phyloP scores from a whole-genome alignment of 2,797 vertebrate genomes.

The Apogon hyalosoma region DNA sequence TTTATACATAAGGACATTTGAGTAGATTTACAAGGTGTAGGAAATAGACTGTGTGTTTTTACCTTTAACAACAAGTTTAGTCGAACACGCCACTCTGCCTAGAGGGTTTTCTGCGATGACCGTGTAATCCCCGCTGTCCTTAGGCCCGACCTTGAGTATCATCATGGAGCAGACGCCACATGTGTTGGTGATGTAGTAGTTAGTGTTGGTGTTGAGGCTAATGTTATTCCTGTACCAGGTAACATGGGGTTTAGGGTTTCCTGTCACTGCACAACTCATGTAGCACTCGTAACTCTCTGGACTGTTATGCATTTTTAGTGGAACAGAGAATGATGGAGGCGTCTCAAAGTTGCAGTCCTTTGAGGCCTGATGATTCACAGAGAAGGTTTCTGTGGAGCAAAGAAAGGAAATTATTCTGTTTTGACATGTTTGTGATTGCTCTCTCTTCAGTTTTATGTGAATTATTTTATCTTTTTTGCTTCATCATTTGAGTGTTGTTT shows the following conservation, averaged over 20 bases:
- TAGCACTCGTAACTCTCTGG: conserved; percentile 87
- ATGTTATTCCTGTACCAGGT: conserved; percentile 89
- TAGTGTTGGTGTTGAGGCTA: conserved; percentile 84
- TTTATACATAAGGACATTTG: background rate
- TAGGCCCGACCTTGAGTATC: conserved; percentile 82
- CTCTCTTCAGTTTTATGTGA: background rate
- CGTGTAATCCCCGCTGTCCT: conserved; percentile 87
- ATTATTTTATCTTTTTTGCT: background rate
- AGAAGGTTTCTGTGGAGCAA: conserved; percentile 64
- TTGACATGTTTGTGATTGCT: background rate
- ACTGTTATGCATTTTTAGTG: conserved; percentile 84
- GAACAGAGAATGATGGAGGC: conserved; percentile 86
- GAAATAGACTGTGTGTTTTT: conserved; percentile 20
- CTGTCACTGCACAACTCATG: conserved; percentile 91
- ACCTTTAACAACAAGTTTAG: conserved; percentile 88
- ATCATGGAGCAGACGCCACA: conserved; percentile 91
- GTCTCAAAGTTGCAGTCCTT: conserved; percentile 77
- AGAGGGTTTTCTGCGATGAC: conserved; percentile 84
- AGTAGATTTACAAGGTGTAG: background rate
- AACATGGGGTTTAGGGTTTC: conserved; percentile 84
- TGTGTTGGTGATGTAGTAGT: conserved; percentile 87
- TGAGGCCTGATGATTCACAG: conserved; percentile 49
- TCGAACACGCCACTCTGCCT: conserved; percentile 83
- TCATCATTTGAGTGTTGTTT: too few species aligned
- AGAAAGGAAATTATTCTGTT: background rate